phyloP scores from a whole-genome alignment of 2,888 invertebrate genomes.

The Lissocephala sabroskyi region DNA sequence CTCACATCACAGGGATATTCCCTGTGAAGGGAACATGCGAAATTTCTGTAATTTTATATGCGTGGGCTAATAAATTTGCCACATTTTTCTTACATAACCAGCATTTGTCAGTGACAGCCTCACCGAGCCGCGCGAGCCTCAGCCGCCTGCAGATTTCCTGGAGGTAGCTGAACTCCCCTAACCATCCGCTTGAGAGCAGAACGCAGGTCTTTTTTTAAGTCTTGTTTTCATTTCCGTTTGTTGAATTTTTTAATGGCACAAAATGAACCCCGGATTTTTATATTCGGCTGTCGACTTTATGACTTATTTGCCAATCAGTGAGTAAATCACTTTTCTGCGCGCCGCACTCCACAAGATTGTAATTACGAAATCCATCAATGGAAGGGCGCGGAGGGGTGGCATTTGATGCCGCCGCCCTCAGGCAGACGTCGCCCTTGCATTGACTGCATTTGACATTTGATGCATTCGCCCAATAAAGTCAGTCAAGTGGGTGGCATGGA shows the following conservation, averaged over 20 bases:
- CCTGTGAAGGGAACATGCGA: conserved; percentile 16
- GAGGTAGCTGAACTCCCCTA: too few species aligned
- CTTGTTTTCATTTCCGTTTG: conserved; percentile 7
- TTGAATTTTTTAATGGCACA: conserved; percentile 2
- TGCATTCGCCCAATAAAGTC: conserved; percentile 28
- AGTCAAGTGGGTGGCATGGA: neutral
- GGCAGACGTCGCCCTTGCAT: conserved; percentile 12
- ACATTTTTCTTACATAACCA: conserved; percentile 49
- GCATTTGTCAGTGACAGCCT: conserved; percentile 49
- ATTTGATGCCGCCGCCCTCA: conserved; percentile 2
- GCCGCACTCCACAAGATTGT: conserved; percentile 8
- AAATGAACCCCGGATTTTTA: neutral
- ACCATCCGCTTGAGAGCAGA: too few species aligned
- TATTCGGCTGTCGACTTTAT: conserved; percentile 23
- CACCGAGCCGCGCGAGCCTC: neutral
- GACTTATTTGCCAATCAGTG: conserved; percentile 37
- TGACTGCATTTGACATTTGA: conserved; percentile 41
- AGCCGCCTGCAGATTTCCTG: too few species aligned
- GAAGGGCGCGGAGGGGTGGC: neutral
- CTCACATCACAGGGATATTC: neutral
- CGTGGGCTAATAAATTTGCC: conserved; percentile 43
- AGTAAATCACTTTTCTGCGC: conserved; percentile 21
- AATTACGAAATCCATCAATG: conserved; percentile 19
- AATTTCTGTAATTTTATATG: conserved; percentile 16
- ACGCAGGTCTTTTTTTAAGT: too few species aligned